phyloP scores from a whole-genome alignment of 2,888 invertebrate genomes.

The Strigamia maritima region DNA sequence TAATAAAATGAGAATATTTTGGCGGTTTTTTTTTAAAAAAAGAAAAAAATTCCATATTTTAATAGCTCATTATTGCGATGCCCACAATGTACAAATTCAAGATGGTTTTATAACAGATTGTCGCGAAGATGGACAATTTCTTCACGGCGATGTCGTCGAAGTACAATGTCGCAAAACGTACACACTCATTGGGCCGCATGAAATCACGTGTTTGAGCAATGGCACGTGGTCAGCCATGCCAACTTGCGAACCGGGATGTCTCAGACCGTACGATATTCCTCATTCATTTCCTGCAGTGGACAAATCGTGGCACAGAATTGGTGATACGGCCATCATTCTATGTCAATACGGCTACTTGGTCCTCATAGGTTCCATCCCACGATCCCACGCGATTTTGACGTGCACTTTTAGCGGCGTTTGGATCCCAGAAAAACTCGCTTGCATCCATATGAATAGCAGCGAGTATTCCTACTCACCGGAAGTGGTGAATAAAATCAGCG shows the following conservation, averaged over 20 bases:
- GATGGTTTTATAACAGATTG: constrained; percentile 26
- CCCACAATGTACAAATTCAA: not conserved
- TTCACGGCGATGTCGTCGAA: not conserved
- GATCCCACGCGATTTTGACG: not conserved
- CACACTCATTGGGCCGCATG: not conserved
- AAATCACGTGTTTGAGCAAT: constrained; percentile 2
- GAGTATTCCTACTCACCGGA: not conserved
- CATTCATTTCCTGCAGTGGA: not conserved
- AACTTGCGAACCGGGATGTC: not conserved
- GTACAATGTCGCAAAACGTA: not conserved
- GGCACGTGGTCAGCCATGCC: constrained; percentile 31
- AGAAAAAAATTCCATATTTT: not conserved
- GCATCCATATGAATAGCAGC: not conserved
- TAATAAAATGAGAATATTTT: too few species aligned
- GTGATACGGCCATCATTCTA: not conserved
- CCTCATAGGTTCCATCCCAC: not conserved
- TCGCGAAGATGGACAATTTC: constrained; percentile 20
- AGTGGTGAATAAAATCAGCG: not conserved
- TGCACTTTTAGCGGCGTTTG: not conserved
- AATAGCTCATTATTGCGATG: constrained; percentile 21
- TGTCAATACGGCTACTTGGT: not conserved
- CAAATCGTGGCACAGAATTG: not conserved
- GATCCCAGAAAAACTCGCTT: not conserved
- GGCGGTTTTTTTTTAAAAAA: not conserved
- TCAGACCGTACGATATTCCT: not conserved